Evolutionary conservation across 1,140 invertebrate species (phyloP), one percentile per base, ranked within the genome.

Genomic region (Aphidius ervi): DNA sequence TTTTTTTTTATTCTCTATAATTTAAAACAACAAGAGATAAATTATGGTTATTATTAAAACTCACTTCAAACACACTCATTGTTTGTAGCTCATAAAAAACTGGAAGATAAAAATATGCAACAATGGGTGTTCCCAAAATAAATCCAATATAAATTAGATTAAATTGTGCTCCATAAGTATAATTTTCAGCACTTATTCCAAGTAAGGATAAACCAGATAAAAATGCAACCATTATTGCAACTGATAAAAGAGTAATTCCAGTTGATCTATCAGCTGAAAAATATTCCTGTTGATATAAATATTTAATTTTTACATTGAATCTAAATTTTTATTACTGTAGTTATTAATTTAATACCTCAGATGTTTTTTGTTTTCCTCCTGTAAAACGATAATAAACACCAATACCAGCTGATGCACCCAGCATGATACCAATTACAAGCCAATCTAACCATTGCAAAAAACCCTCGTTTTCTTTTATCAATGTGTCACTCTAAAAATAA

Each of bases 151-250:
- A 92, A 6, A 93, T 88, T 6, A 91, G 71, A 6, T 88, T 80
- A 77, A 94, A 93, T 71, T 89, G 86, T 63, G 88, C 87, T 46
- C 93, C 93, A 74, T 85, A 87, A 61, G 82, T 84, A 74, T 95
- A 95, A 76, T 87, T 91, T 78, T 96, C 93, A 42, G 88, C 85
- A 23, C 90, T 90, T 1, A 94, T 87, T 46, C 95, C 95, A 8
- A 98, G 81, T 40, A 98, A 76, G 1, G 93, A 92, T 50, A 97
- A 88, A 37, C 94, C 93, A 2, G 94, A 97, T 88, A 98, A 93
- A 73, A 97, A 97, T 62, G 92, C 95, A 37, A 94, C 92, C 89
- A 95, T 94, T 41, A 96, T 74, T 9, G 91, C 93, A 64, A 95
- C 90, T 9, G 91, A 87, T 0, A 96, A 91, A 0, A 93, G 91